Conservation (phyloP, 2,113 vertebrate genomes). For the Oncorhynchus masou region DNA sequence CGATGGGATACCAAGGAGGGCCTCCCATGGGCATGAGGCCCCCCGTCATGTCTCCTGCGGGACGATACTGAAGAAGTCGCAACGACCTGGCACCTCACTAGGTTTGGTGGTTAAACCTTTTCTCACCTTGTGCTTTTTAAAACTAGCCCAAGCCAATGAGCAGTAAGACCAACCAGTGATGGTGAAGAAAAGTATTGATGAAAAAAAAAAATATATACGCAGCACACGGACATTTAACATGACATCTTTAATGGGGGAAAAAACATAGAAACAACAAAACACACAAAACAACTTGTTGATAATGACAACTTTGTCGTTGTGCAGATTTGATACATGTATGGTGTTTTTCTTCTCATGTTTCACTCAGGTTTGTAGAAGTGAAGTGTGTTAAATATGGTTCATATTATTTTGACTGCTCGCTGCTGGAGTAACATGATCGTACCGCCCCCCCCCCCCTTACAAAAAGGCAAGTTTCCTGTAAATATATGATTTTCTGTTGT, state of each 20-base stretch:
- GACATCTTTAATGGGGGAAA: slow-evolving; percentile 72
- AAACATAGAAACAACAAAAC: slow-evolving; percentile 43
- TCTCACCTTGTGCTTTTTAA: slow-evolving; percentile 76
- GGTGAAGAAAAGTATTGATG: slow-evolving; percentile 71
- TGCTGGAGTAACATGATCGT: slow-evolving; percentile 97
- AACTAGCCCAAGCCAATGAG: slow-evolving; percentile 85
- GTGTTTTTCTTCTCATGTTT: slow-evolving; percentile 90
- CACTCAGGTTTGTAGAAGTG: slow-evolving; percentile 99
- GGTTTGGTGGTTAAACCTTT: slow-evolving; percentile 99
- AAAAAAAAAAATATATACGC: slow-evolving; percentile 63
- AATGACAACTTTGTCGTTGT: slow-evolving; percentile 52
- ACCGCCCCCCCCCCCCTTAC: slow-evolving; percentile 80
- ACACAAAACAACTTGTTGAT: slow-evolving; percentile 74
- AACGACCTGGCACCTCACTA: slow-evolving; percentile 77
- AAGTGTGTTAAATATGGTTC: slow-evolving; percentile 98
- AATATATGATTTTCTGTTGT: slow-evolving; percentile 65
- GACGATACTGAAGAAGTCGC: slow-evolving; percentile 92
- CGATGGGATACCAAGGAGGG: slow-evolving; percentile 95
- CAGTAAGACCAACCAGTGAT: slow-evolving; percentile 84
- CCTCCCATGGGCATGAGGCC: slow-evolving; percentile 98
- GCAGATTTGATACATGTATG: slow-evolving; percentile 93
- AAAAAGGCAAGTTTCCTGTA: slow-evolving; percentile 97
- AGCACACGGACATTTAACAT: slow-evolving; percentile 87
- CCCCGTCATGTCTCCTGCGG: slow-evolving; percentile 97
- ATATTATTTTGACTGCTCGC: slow-evolving; percentile 92